phyloP scores from a whole-genome alignment of 37 sponge, comb jelly and placozoan genomes.

The Oscarella lobularis region DNA sequence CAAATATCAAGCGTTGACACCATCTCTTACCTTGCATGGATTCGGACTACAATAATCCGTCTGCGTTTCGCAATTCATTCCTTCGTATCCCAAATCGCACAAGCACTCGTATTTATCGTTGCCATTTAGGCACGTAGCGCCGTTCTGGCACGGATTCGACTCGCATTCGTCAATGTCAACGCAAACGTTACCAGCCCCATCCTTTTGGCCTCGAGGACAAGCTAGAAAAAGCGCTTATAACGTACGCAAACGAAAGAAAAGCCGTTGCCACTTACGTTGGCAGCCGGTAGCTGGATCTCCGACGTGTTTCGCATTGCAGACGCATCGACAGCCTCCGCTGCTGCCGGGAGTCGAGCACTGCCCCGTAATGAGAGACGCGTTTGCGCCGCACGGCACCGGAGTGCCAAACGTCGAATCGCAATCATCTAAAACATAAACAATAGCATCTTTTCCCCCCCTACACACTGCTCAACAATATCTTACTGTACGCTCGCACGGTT shows the following conservation, averaged over 20 bases:
- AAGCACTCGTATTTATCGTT: background rate
- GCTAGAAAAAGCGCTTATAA: too few relatives aligned
- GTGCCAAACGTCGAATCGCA: too few relatives aligned
- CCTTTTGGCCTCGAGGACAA: background rate
- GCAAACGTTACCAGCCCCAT: too few relatives aligned
- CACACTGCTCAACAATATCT: too few relatives aligned
- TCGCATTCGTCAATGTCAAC: background rate
- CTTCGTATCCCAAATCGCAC: background rate
- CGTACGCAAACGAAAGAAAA: background rate
- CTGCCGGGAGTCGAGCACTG: too few relatives aligned
- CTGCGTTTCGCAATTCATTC: background rate
- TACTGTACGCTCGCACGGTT: background rate
- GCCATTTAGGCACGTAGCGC: background rate
- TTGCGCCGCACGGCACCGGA: too few relatives aligned
- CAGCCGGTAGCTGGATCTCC: background rate
- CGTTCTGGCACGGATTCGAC: constrained; percentile 2
- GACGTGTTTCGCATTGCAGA: background rate
- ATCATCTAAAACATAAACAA: too few relatives aligned
- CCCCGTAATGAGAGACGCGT: too few relatives aligned
- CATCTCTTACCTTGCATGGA: too few relatives aligned
- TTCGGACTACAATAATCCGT: background rate
- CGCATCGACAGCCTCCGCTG: too few relatives aligned
- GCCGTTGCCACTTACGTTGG: background rate
- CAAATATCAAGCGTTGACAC: too few relatives aligned
- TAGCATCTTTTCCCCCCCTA: too few relatives aligned